Conservation (phyloP, 2,797 vertebrate genomes). For the Limosa lapponica region DNA sequence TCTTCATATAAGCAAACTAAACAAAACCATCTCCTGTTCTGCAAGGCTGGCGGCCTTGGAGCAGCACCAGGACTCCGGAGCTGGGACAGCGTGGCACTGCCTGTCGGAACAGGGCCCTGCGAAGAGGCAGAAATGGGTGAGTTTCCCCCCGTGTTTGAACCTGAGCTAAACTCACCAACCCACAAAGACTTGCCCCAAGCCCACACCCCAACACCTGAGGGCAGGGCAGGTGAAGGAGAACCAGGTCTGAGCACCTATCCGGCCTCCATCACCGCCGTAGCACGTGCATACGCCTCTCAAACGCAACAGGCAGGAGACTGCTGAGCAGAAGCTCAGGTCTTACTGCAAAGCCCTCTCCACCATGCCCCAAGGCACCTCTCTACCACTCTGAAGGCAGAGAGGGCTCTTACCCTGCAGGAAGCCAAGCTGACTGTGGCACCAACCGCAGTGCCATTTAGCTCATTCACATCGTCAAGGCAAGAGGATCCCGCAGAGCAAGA, state of each 20-base stretch:
- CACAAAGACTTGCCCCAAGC: neutral
- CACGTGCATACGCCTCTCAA: fast-evolving
- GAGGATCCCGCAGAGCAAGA: neutral
- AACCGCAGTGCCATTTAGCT: neutral
- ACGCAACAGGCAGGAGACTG: neutral
- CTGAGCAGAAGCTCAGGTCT: neutral
- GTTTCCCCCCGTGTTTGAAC: fast-evolving
- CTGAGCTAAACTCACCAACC: neutral
- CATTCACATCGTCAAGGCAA: neutral
- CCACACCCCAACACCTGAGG: neutral
- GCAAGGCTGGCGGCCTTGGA: neutral
- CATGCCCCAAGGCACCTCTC: neutral
- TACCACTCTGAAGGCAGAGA: neutral
- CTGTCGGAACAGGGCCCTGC: neutral
- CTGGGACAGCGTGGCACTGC: fast-evolving
- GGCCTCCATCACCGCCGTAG: neutral
- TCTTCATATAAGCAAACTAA: slow-evolving; percentile 16
- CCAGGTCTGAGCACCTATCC: neutral
- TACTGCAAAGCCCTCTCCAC: neutral
- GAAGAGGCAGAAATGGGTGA: neutral
- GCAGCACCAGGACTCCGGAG: neutral
- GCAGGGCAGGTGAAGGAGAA: neutral
- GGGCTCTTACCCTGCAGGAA: neutral
- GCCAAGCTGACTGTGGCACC: neutral
- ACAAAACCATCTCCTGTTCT: slow-evolving; percentile 22